Evolutionary conservation across 2,888 invertebrate species (phyloP).

Genomic region (Andrena minutula): DNA sequence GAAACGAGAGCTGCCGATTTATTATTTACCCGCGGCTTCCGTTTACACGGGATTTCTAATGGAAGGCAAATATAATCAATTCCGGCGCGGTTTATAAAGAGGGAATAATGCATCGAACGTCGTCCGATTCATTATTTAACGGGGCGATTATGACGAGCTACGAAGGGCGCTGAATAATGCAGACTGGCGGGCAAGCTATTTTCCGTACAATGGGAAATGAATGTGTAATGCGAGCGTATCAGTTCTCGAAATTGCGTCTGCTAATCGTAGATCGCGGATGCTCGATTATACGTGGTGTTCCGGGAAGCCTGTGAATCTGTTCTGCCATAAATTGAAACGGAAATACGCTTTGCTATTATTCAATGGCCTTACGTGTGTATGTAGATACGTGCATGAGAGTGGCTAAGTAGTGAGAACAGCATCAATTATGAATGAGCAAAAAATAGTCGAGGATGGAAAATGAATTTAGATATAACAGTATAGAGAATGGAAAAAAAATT

Average conservation of each 20-base stretch:
- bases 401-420: not conserved
- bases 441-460: too few species aligned
- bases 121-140: slow-evolving; percentile 52
- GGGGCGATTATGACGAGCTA: slow-evolving; percentile 42
- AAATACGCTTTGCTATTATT: slow-evolving; percentile 23
- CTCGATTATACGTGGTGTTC: not conserved
- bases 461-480: too few species aligned
- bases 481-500: too few species aligned
- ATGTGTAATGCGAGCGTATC: slow-evolving; percentile 36
- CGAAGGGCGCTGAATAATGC: slow-evolving; percentile 46
- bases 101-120: slow-evolving; percentile 80
- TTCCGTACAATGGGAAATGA: slow-evolving; percentile 52
- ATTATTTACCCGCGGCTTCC: slow-evolving; percentile 76
- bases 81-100: slow-evolving; percentile 74
- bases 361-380: not conserved
- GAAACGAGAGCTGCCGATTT: slow-evolving; percentile 49
- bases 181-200: slow-evolving; percentile 23
- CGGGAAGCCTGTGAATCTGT: not conserved
- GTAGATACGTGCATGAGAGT: not conserved
- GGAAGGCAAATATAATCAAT: slow-evolving; percentile 83
- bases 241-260: slow-evolving; percentile 37
- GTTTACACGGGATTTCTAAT: slow-evolving; percentile 78
- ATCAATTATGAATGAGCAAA: too few species aligned
- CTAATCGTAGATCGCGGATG: slow-evolving; percentile 28
- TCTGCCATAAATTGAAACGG: slow-evolving; percentile 13